Evolutionary conservation across 2,888 invertebrate genomes (phyloP).

Genomic region (Argyresthia albistria): DNA sequence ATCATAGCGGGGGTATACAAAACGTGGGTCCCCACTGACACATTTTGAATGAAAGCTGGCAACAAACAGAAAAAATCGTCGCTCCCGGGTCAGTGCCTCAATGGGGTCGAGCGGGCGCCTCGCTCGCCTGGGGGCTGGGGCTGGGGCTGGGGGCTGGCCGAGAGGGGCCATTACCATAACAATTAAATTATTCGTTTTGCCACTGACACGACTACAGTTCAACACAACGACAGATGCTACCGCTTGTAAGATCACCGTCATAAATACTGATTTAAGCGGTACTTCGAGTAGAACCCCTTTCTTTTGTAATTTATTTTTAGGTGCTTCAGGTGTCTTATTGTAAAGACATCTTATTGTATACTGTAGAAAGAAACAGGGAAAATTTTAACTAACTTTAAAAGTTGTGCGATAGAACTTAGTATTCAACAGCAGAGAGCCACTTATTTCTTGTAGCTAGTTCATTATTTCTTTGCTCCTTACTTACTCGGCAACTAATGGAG

Average conservation of each 20-base stretch:
- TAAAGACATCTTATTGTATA: too few species aligned
- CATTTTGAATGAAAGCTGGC: conserved; percentile 32
- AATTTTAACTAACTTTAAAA: too few species aligned
- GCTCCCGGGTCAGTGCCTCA: not conserved
- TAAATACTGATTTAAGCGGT: conserved; percentile 20
- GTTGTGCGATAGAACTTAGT: too few species aligned
- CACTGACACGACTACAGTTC: conserved; percentile 27
- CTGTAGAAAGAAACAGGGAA: not conserved
- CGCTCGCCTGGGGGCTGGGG: not conserved
- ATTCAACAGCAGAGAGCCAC: too few species aligned
- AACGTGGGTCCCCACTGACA: conserved; percentile 37
- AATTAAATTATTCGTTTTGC: conserved; percentile 31
- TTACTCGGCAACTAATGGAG: not conserved
- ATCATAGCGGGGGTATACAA: conserved; percentile 25
- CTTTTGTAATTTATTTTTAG: too few species aligned
- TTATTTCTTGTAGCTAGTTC: not conserved
- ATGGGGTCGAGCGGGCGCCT: conserved; percentile 5
- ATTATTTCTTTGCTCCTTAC: not conserved
- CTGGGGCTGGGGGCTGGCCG: conserved; percentile 16
- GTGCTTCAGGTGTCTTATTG: too few species aligned
- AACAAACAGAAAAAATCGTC: conserved; percentile 22
- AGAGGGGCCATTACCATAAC: conserved; percentile 36
- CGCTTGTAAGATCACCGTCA: conserved; percentile 21
- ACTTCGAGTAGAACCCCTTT: conserved; percentile 2
- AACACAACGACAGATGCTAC: conserved; percentile 27